Percentiles rank a stretch among this genome's conserved stretches.
Conservation (phyloP, 2,797 vertebrate species). For the Silurus aristotelis region DNA sequence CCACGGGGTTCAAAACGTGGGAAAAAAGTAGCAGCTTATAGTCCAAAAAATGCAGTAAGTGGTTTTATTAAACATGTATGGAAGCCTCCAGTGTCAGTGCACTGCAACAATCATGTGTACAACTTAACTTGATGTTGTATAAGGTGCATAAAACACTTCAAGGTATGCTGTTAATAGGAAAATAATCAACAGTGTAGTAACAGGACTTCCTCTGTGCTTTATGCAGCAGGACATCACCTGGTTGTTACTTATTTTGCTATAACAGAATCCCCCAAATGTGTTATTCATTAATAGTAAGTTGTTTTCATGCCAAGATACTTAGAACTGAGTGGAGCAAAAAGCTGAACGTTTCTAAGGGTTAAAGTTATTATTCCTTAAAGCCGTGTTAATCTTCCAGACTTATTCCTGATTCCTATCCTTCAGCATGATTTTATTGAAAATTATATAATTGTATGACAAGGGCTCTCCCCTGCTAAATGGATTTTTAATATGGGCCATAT, state of each 20-base stretch:
- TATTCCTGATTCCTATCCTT: background rate
- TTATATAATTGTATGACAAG: slow-evolving; percentile 11
- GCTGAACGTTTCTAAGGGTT: background rate
- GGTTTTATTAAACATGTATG: no score
- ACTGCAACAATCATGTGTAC: background rate
- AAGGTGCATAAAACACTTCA: no score
- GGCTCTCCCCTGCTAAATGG: background rate
- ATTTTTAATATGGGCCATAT: slow-evolving; percentile 14
- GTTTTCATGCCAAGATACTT: background rate
- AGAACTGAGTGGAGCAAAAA: background rate
- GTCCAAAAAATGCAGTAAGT: background rate
- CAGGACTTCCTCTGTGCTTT: background rate
- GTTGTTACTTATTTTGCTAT: background rate
- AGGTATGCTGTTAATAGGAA: background rate
- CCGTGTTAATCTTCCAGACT: background rate
- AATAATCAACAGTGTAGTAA: background rate
- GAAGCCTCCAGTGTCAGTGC: background rate
- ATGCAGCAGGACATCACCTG: background rate
- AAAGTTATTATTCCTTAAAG: background rate
- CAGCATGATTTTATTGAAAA: background rate
- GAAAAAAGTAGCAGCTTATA: no score
- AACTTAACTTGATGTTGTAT: background rate
- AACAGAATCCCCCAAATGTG: background rate
- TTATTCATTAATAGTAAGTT: background rate
- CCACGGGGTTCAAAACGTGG: no score